Base-by-base conservation (phyloP, 2,113 vertebrate genomes). In the Lepidothrix coronata region DNA sequence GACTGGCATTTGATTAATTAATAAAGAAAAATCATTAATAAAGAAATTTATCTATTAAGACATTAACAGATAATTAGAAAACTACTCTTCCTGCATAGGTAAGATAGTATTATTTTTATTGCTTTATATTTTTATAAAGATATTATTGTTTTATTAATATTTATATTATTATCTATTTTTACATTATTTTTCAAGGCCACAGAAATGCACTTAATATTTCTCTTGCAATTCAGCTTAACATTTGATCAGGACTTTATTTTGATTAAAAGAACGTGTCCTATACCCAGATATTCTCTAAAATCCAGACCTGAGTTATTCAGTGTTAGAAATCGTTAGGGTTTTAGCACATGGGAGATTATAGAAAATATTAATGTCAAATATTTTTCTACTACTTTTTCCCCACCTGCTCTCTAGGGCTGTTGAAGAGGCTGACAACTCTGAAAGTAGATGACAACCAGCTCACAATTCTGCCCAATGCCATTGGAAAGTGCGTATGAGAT, bases 401-500 rank as follows among this genome's bases (percentile, higher is more conserved):
- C 28, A 7, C 33, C 71, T 93, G 79, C 93, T 79, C 87, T 78
- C 68, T 74, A 99, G 99, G 99, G 89, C 98, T 99, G 97, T 88
- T 99, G 98, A 99, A 99, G 98, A 99, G 99, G 83, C 97, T 99
- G 83, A 99, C 99, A 27, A 99, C 99, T 51, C 96, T 99, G 84
- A 99, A 99, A 98, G 99, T 99, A 87, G 99, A 99, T 96, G 99
- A 99, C 98, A 99, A 99, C 98, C 99, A 99, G 98, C 99, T 99
- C 85, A 99, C 98, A 39, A 98, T 99, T 95, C 98, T 99, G 97
- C 99, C 99, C 91, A 99, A 99, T 77, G 98, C 99, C 74, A 99
- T 99, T 14, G 99, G 99, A 98, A 99, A 99, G 99, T 99, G 98
- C 99, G 98, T 98, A 88, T 17, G 52, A 74, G 23, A 27, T 39